Evolutionary conservation across 2,797 vertebrate species (phyloP), one percentile per base, ranked within the genome.

Genomic region (Brotula barbata): DNA sequence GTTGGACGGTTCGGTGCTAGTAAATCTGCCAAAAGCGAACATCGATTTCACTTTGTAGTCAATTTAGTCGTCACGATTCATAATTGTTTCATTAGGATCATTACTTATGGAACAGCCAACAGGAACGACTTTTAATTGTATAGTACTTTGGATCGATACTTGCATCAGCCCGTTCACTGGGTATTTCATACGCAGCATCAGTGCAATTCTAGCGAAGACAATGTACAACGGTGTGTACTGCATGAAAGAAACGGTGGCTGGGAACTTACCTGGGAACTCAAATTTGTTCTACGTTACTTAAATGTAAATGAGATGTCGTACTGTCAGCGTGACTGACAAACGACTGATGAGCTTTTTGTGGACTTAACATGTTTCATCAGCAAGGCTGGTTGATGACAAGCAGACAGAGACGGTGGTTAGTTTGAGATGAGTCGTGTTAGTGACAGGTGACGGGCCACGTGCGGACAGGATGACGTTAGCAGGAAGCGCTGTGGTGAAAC

Each of bases 151-250:
- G 12, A 42, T 48, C 14, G 10, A 23, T 46, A 19, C 7, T 40
- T 33, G 4, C 16, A 53, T 39, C 56, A 36, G 37, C 39, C 1
- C 1, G 2, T 28, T 3, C 2, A 8, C 16, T 51, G 8, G 20
- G 13, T 36, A 36, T 14, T 11, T 14, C 12, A 13, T 51, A 1
- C 10, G 33, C 6, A 22, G 40, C 6, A 7, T 56, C 57, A 40
- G 66, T 78, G 53, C 75, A 71, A 17, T 61, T 71, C 69, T 22
- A 63, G 53, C 22, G 10, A 21, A 70, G 20, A 40, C 45, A 49
- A 10, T 2, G 10, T n/a, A 20, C 6, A 46, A 25, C 23, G 45
- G 19, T 20, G 2, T 28, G 16, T 39, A 51, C 59, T 37, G 47
- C 25, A 7, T 20, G 14, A 52, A 5, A 63, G 2, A 17, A 33